These are phyloP conservation scores for Heliconius ethilla DNA, from an alignment of 2,888 invertebrate species.

Conservation along the genomic window DNA sequence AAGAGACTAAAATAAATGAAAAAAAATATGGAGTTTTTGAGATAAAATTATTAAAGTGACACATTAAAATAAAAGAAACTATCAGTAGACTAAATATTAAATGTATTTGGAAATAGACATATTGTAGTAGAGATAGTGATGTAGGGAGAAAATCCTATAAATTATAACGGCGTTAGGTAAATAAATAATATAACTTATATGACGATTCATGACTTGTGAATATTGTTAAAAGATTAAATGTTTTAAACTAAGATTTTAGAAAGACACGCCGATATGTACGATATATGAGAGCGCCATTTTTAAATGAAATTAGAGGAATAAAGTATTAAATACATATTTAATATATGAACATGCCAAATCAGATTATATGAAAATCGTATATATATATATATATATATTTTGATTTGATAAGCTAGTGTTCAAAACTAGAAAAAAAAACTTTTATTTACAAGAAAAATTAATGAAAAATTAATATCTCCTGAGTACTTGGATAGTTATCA, in stretches of 20 bases:
- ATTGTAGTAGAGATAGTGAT: slow-evolving; percentile 10
- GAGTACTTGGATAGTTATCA: background rate
- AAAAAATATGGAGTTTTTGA: slow-evolving; percentile 38
- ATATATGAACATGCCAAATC: slow-evolving; percentile 24
- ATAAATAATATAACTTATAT: background rate
- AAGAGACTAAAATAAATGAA: slow-evolving; percentile 56
- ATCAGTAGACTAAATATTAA: slow-evolving; percentile 27
- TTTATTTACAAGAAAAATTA: background rate
- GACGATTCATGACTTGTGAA: background rate
- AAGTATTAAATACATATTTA: background rate
- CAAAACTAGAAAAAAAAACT: background rate
- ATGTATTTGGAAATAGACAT: slow-evolving; percentile 26
- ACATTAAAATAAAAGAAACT: slow-evolving; percentile 15
- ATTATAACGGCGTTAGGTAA: slow-evolving; percentile 3
- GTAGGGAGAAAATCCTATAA: slow-evolving; percentile 24
- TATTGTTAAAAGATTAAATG: slow-evolving; percentile 9
- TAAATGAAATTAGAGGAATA: slow-evolving; percentile 7
- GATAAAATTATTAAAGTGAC: slow-evolving; percentile 16
- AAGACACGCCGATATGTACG: background rate
- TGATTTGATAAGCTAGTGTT: background rate
- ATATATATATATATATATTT: too few species aligned
- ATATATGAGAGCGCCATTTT: slow-evolving; percentile 3
- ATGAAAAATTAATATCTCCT: too few species aligned
- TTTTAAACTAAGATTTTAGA: slow-evolving; percentile 9
- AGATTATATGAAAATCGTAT: slow-evolving; percentile 6